Evolutionary conservation across 64 coral and sea anemone genomes (phyloP).

Genomic region (Dendrophyllia cribrosa): DNA sequence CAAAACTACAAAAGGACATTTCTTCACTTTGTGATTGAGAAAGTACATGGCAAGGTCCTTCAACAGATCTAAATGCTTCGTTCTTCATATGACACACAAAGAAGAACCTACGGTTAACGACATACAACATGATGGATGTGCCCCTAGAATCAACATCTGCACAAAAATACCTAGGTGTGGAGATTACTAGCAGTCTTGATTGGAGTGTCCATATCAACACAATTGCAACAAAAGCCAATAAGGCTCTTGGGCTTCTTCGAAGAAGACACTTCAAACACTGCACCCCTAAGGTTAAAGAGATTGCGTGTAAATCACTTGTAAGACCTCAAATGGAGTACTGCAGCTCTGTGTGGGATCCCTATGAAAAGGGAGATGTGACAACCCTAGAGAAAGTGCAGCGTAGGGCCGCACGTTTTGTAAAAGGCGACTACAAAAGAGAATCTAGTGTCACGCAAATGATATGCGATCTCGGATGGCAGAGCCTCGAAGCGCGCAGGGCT

Average conservation of each 20-base stretch:
- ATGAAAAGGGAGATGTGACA: too few relatives aligned
- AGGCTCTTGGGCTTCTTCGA: background rate
- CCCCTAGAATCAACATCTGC: constrained; percentile 3
- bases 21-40: background rate
- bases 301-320: background rate
- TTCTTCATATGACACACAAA: constrained; percentile 6
- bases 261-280: background rate
- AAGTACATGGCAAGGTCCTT: constrained; percentile 8
- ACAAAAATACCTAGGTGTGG: constrained; percentile 24
- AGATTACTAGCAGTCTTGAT: background rate
- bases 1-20: too few relatives aligned
- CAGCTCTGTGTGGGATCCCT: too few relatives aligned
- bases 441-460: too few relatives aligned
- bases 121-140: constrained; percentile 4
- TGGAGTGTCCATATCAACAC: background rate
- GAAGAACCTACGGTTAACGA: constrained; percentile 1
- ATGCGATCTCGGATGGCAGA: too few relatives aligned
- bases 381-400: too few relatives aligned
- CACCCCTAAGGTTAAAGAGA: background rate
- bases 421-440: too few relatives aligned
- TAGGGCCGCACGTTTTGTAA: too few relatives aligned
- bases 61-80: constrained; percentile 21
- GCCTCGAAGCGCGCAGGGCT: too few relatives aligned
- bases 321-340: background rate
- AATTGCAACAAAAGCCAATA: background rate